phyloP scores from a whole-genome alignment of 2,888 invertebrate genomes.

The Pinctada fucata region DNA sequence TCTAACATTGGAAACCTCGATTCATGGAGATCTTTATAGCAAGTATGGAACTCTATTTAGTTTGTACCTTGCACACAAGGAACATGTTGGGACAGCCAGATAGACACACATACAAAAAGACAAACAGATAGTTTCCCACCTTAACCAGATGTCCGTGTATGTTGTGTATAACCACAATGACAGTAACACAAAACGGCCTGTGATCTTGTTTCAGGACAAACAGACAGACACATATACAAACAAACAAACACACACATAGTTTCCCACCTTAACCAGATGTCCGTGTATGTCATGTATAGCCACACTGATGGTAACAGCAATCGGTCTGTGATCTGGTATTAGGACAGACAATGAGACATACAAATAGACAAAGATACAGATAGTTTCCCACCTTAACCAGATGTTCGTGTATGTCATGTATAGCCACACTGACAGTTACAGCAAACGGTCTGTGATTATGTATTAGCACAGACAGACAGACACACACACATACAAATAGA shows the following conservation, averaged over 20 bases:
- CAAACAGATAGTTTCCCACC: constrained; percentile 72
- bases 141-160: constrained; percentile 95
- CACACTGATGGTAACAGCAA: constrained; percentile 93
- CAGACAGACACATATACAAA: too few species aligned
- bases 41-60: too few species aligned
- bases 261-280: constrained; percentile 87
- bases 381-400: constrained; percentile 83
- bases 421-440: constrained; percentile 93
- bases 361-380: background rate
- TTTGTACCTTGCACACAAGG: too few species aligned
- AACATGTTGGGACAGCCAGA: too few species aligned
- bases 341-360: too few species aligned
- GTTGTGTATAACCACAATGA: constrained; percentile 96
- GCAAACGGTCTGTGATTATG: constrained; percentile 86
- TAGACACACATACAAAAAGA: too few species aligned
- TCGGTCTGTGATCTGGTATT: constrained; percentile 85
- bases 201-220: constrained; percentile 67
- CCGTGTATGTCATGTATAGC: constrained; percentile 97
- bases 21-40: too few species aligned
- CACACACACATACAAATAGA: too few species aligned
- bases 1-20: too few species aligned
- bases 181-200: constrained; percentile 92
- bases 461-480: too few species aligned
- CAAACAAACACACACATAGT: background rate
- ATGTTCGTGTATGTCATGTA: constrained; percentile 97